Evolutionary conservation across 2,888 invertebrate species (phyloP), one percentile per base, ranked within the genome.

Genomic region (Cephus spinipes): DNA sequence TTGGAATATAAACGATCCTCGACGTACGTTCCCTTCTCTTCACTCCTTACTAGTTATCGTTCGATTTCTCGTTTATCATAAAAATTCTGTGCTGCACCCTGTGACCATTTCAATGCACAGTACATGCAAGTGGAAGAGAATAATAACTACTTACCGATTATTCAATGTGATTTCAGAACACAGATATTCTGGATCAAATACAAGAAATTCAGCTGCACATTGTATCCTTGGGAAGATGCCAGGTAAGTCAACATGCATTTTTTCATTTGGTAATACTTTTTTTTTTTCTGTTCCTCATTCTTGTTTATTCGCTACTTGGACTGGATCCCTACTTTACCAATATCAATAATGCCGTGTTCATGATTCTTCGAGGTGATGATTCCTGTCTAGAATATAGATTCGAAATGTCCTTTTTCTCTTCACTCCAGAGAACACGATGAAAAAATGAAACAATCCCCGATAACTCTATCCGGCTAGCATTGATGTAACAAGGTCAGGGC

Each of bases 201-300:
- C 92, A 92, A 86, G 94, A 94, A 85, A 93, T 94, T 81, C 94
- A 94, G 89, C 92, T 93, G 84, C 93, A 94, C 85, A 94, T 94
- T 78, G 91, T 94, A 82, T 90, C 92, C 12, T 92, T 94, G 87
- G 93, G 94, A 69, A 93, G 93, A 88, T 92, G 92, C 83, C 94
- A 94, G 92, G 94, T 94, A 92, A 92, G 93, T 91, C 77, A 73
- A 69, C 15, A 23, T 55, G 23, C 23, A 55, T 55, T 4, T 55
- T 23, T 55, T 55, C 40, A 55, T 23, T 55, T 55, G 23, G 40
- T 55, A 55, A 55, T 55, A 15, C 15, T 40, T 15, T 15, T 55
- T 40, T 40, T 23, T 23, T 2, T 55, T 55, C 23, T 23, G 6
- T 23, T 55, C 40, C 1, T 40, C 23, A 23, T 2, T 55, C 15